Evolutionary conservation across 2,888 invertebrate species (phyloP).

Genomic region (Xanthia icteritia): DNA sequence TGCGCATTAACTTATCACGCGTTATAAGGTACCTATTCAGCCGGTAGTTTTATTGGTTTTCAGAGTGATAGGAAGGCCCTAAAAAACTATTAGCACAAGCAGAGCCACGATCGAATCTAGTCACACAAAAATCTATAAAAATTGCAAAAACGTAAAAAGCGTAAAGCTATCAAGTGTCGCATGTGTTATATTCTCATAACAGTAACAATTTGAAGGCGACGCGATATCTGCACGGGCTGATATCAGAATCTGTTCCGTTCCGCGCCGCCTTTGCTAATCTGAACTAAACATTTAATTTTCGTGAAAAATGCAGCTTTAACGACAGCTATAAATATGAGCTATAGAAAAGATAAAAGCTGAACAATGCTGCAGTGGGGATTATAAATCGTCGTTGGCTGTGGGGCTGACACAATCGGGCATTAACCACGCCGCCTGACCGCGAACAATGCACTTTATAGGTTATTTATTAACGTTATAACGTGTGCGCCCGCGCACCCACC

Average conservation of each 20-base stretch:
- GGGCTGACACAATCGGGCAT: conserved; percentile 81
- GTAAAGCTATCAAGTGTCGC: conserved; percentile 46
- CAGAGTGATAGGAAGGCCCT: too few species aligned
- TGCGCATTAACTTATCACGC: too few species aligned
- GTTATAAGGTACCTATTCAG: too few species aligned
- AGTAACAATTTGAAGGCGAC: conserved; percentile 31
- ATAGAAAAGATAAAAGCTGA: conserved; percentile 76
- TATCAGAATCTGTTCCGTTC: conserved; percentile 57
- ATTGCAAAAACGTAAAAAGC: conserved; percentile 40
- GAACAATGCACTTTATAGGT: conserved; percentile 82
- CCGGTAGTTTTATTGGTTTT: background rate
- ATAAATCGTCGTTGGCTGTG: conserved; percentile 52
- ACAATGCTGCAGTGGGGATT: conserved; percentile 66
- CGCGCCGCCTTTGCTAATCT: conserved; percentile 66
- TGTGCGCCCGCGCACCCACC: conserved; percentile 56
- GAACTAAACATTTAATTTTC: conserved; percentile 70
- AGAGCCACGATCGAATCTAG: conserved; percentile 8
- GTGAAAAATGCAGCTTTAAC: conserved; percentile 78
- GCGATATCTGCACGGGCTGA: conserved; percentile 58
- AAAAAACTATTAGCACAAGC: background rate
- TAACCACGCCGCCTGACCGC: conserved; percentile 80
- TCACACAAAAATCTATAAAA: conserved; percentile 27
- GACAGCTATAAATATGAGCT: conserved; percentile 76
- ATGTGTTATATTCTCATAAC: conserved; percentile 49
- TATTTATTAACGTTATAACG: conserved; percentile 74